Evolutionary conservation across 2,113 vertebrate species (phyloP).

Genomic region (Gambusia affinis): DNA sequence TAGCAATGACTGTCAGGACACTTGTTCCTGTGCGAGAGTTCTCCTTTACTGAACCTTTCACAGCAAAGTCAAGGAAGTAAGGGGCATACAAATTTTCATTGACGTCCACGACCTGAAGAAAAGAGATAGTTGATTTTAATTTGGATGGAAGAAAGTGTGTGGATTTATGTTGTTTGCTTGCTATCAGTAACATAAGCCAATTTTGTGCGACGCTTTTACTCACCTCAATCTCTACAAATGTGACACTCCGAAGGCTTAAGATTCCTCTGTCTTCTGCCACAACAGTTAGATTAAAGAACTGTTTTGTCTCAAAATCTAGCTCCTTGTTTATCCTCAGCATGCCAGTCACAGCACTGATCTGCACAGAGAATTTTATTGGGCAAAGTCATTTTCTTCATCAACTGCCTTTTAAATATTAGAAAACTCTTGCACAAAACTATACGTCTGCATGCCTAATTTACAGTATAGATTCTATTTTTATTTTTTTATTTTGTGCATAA

Average conservation of each 20-base stretch:
- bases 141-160: background rate
- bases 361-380: constrained; percentile 26
- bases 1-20: constrained; percentile 87
- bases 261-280: constrained; percentile 90
- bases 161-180: background rate
- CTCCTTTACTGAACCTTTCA: constrained; percentile 90
- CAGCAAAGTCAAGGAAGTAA: constrained; percentile 90
- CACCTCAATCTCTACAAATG: constrained; percentile 91
- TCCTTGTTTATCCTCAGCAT: constrained; percentile 88
- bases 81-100: constrained; percentile 95
- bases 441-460: background rate
- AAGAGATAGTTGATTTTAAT: constrained; percentile 16
- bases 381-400: constrained; percentile 25
- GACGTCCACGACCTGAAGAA: constrained; percentile 87
- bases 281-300: constrained; percentile 92
- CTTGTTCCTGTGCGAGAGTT: constrained; percentile 92
- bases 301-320: constrained; percentile 93
- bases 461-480: background rate
- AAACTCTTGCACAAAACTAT: too few species aligned
- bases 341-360: constrained; percentile 86
- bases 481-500: background rate
- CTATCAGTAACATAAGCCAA: background rate
- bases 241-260: constrained; percentile 86
- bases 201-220: constrained; percentile 9
- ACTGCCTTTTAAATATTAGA: background rate